These are phyloP conservation scores for Hemicordylus capensis DNA, from an alignment of 2,113 vertebrate genomes.

Conservation along the genomic window DNA sequence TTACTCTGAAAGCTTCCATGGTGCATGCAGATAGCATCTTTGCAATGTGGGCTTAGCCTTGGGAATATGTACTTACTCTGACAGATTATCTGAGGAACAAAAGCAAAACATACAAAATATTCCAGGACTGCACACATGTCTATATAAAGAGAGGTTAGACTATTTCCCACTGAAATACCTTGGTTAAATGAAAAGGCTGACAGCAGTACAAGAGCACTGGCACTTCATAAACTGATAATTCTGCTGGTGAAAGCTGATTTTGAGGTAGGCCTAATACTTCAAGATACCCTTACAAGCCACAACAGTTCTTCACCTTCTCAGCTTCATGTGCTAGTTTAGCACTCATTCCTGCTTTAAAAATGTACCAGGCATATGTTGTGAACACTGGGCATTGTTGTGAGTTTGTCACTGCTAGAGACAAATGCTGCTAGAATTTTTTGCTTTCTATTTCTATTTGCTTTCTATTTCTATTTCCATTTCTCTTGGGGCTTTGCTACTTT, in stretches of 20 bases:
- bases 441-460: not conserved
- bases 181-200: not conserved
- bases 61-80: not conserved
- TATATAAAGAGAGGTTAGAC: not conserved
- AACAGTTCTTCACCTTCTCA: accelerated
- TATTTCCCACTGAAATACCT: not conserved
- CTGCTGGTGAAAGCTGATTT: not conserved
- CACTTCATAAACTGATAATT: not conserved
- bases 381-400: not conserved
- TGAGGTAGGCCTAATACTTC: not conserved
- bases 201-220: not conserved
- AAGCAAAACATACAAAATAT: not conserved
- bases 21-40: too few species aligned
- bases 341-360: not conserved
- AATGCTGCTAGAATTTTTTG: not conserved
- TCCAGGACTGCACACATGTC: not conserved
- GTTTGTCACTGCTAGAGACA: not conserved
- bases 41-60: not conserved
- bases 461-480: not conserved
- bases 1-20: not conserved
- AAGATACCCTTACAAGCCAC: not conserved
- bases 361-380: not conserved
- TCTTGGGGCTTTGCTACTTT: slow-evolving; percentile 1
- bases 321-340: not conserved
- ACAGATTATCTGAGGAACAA: not conserved